Conservation (phyloP, 2,113 vertebrate species). For the Nansenia antarctica region DNA sequence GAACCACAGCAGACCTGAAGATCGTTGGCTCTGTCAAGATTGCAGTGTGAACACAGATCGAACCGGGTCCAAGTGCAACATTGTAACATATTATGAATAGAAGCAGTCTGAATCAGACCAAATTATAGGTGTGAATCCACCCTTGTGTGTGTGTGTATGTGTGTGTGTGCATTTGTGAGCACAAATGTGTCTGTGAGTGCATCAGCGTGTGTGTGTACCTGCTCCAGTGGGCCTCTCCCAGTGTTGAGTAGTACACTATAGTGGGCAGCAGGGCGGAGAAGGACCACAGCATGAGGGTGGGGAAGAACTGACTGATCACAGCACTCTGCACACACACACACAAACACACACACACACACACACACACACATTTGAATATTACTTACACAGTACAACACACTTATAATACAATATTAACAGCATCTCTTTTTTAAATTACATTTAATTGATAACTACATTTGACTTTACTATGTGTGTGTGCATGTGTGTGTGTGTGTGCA, state of each 20-base stretch:
- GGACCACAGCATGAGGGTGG: conserved; percentile 92
- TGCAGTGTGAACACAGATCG: too few species aligned
- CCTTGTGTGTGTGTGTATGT: background rate
- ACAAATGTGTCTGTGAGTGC: conserved; percentile 13
- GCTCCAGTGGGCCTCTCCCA: conserved; percentile 93
- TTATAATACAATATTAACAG: background rate
- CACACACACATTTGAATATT: background rate
- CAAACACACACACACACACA: background rate
- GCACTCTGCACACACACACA: conserved; percentile 76
- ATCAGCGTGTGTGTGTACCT: conserved; percentile 74
- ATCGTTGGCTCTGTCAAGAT: too few species aligned
- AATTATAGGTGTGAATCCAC: background rate
- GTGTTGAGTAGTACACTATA: conserved; percentile 91
- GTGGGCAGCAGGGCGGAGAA: conserved; percentile 91
- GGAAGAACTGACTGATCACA: conserved; percentile 94
- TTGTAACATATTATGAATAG: too few species aligned
- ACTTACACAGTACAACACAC: background rate
- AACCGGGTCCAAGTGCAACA: too few species aligned
- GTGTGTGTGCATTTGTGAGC: conserved; percentile 18
- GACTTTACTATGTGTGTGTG: too few species aligned
- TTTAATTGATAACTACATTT: too few species aligned
- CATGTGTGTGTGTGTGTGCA: too few species aligned
- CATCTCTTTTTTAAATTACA: too few species aligned
- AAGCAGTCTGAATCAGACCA: too few species aligned
- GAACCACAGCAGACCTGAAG: too few species aligned